Percentiles rank a stretch among this genome's conserved stretches.
Evolutionary conservation across 2,797 vertebrate genomes (phyloP).

Genomic region (Mus minutoides): DNA sequence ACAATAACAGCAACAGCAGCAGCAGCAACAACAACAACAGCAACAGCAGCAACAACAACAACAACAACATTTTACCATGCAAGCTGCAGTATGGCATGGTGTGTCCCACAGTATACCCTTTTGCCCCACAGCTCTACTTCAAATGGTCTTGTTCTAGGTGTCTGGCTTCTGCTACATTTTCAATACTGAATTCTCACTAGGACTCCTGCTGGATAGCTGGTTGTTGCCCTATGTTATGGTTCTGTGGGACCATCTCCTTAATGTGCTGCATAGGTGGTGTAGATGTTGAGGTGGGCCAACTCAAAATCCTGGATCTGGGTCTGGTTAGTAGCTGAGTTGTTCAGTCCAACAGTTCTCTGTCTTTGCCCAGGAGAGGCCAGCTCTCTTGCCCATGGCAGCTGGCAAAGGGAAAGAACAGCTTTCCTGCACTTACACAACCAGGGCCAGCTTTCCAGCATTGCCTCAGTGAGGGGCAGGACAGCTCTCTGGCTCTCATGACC

Average conservation of each 20-base stretch:
- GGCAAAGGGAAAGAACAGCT: no score
- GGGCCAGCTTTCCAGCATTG: background rate
- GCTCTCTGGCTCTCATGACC: background rate
- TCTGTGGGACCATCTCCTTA: background rate
- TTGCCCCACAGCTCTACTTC: background rate
- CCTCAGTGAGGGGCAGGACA: background rate
- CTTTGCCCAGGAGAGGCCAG: background rate
- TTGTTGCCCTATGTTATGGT: background rate
- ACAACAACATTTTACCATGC: background rate
- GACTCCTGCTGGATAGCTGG: background rate
- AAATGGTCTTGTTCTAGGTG: background rate
- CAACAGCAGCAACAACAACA: background rate
- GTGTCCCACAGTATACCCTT: background rate
- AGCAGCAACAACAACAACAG: no score
- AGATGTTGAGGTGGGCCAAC: background rate
- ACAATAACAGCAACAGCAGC: no score
- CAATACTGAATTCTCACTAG: background rate
- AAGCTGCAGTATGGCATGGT: background rate
- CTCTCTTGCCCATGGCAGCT: background rate
- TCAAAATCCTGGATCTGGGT: background rate
- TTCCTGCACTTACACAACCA: no score
- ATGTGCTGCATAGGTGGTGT: background rate
- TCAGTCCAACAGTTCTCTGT: background rate
- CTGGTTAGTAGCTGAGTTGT: background rate
- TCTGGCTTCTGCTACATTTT: background rate